Conservation (phyloP, 2,888 invertebrate species). For the Hylaea fasciaria region DNA sequence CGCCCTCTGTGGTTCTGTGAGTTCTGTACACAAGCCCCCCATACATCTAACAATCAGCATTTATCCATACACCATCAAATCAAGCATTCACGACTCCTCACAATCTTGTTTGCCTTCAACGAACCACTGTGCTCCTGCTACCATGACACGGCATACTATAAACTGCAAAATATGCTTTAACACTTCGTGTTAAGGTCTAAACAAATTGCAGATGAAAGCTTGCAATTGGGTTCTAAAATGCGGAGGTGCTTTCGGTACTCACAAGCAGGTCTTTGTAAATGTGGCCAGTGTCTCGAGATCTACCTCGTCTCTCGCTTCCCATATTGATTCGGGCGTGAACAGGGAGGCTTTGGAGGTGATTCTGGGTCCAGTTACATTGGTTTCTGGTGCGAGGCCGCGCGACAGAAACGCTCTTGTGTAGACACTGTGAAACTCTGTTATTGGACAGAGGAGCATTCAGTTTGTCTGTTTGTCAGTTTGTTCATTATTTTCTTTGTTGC, state of each 20-base stretch:
- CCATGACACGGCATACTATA: conserved; percentile 33
- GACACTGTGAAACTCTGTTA: conserved; percentile 80
- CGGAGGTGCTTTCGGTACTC: conserved; percentile 77
- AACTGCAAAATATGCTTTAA: conserved; percentile 65
- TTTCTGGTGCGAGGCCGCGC: conserved; percentile 70
- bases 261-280: conserved; percentile 79
- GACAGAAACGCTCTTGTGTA: conserved; percentile 78
- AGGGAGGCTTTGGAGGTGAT: conserved; percentile 50
- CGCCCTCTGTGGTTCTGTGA: conserved; percentile 3
- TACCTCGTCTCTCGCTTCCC: conserved; percentile 55
- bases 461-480: conserved; percentile 66
- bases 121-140: conserved; percentile 58
- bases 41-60: conserved; percentile 53
- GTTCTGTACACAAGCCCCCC: conserved; percentile 39
- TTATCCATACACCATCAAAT: conserved; percentile 68
- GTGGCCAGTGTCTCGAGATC: conserved; percentile 65
- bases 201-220: conserved; percentile 57
- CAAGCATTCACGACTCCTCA: conserved; percentile 72
- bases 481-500: conserved; percentile 78
- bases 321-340: conserved; percentile 43
- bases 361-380: conserved; percentile 57
- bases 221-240: conserved; percentile 73
- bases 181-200: conserved; percentile 52
- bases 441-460: conserved; percentile 77
- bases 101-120: conserved; percentile 80